Conservation (phyloP, 2,113 vertebrate genomes). For the Rhizomys pruinosus region DNA sequence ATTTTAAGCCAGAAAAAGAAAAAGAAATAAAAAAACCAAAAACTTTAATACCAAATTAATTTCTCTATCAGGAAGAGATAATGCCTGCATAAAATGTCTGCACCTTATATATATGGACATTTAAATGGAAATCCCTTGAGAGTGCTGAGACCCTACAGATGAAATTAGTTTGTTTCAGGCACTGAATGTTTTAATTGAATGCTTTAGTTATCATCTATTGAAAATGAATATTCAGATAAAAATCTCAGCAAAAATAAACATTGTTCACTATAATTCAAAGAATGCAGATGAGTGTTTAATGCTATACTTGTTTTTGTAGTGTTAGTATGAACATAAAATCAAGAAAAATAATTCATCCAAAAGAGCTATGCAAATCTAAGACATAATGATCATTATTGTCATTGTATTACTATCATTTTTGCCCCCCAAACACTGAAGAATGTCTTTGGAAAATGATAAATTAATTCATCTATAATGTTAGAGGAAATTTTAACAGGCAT, state of each 20-base stretch:
- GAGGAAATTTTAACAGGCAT: constrained; percentile 40
- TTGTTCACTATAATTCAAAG: not conserved
- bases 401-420: not conserved
- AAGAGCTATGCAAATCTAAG: constrained; percentile 12
- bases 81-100: not conserved
- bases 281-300: not conserved
- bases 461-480: not conserved
- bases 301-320: too few relatives aligned
- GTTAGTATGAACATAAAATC: constrained; percentile 37
- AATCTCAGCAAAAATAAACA: not conserved
- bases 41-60: not conserved
- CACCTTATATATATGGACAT: not conserved
- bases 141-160: not conserved
- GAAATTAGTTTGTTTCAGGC: not conserved
- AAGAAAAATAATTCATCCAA: not conserved
- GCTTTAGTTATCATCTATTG: not conserved
- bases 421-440: not conserved
- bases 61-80: not conserved
- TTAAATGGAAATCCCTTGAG: not conserved
- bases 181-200: not conserved
- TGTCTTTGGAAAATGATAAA: constrained; percentile 1
- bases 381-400: not conserved
- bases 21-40: not conserved
- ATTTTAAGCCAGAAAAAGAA: not conserved
- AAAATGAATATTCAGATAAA: constrained; percentile 41